These are phyloP conservation scores for Nestor notabilis DNA, from an alignment of 2,113 vertebrate genomes.

Conservation along the genomic window DNA sequence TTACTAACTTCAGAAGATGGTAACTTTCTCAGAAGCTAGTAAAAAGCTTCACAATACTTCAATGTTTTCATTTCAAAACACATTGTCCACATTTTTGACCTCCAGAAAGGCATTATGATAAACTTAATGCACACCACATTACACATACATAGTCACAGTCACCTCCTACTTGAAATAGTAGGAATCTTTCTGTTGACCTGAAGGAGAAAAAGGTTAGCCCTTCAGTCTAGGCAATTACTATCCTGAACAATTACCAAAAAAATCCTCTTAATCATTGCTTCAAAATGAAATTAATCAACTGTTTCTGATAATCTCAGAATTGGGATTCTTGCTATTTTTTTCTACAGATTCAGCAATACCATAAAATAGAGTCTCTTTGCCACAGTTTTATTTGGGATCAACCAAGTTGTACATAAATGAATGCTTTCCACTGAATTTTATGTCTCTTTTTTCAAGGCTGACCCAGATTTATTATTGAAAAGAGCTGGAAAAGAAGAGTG, in stretches of 20 bases:
- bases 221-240: background rate
- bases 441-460: background rate
- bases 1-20: background rate
- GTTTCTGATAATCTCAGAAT: background rate
- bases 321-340: background rate
- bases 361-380: background rate
- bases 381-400: background rate
- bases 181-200: background rate
- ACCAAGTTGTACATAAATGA: background rate
- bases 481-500: background rate
- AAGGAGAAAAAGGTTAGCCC: background rate
- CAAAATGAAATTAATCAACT: background rate
- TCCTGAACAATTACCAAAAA: background rate
- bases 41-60: background rate
- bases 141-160: background rate
- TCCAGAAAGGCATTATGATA: background rate
- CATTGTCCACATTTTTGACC: background rate
- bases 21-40: background rate
- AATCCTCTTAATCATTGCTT: background rate
- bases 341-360: background rate
- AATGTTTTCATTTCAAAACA: background rate
- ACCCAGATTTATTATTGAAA: background rate
- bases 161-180: background rate
- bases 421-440: background rate
- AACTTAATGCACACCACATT: background rate